phyloP scores from a whole-genome alignment of 2,113 vertebrate species.

The Mellivora capensis region DNA sequence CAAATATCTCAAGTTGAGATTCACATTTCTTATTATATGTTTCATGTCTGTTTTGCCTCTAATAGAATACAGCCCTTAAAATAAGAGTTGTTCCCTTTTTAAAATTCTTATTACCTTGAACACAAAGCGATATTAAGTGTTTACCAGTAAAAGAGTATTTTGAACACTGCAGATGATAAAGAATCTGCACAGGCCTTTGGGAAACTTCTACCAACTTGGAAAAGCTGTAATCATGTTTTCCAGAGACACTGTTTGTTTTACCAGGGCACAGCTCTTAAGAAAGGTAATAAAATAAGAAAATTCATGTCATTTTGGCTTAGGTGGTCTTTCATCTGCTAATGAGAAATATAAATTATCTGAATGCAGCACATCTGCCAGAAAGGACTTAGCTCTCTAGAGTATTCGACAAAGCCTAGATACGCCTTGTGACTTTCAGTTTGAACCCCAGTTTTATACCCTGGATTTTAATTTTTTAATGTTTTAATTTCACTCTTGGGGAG shows the following conservation, averaged over 20 bases:
- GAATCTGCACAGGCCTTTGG: background rate
- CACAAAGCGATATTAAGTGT: background rate
- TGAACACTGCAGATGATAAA: background rate
- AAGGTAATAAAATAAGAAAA: background rate
- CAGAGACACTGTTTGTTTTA: no score
- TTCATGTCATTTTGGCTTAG: background rate
- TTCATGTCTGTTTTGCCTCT: background rate
- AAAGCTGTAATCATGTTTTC: background rate
- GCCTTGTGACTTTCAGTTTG: background rate
- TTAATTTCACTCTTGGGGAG: background rate
- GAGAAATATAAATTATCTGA: background rate
- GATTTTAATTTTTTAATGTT: background rate
- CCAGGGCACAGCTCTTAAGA: background rate
- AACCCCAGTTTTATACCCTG: background rate
- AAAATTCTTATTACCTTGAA: background rate
- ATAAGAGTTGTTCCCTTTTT: background rate
- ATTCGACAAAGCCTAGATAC: background rate
- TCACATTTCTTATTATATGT: background rate
- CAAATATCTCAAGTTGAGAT: background rate
- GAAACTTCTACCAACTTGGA: background rate
- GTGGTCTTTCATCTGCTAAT: background rate
- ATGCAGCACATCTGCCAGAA: background rate
- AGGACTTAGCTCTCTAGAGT: background rate
- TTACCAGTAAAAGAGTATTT: background rate
- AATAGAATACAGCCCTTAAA: background rate